Evolutionary conservation across 2,113 vertebrate species (phyloP).

Genomic region (Mystacornis crossleyi): DNA sequence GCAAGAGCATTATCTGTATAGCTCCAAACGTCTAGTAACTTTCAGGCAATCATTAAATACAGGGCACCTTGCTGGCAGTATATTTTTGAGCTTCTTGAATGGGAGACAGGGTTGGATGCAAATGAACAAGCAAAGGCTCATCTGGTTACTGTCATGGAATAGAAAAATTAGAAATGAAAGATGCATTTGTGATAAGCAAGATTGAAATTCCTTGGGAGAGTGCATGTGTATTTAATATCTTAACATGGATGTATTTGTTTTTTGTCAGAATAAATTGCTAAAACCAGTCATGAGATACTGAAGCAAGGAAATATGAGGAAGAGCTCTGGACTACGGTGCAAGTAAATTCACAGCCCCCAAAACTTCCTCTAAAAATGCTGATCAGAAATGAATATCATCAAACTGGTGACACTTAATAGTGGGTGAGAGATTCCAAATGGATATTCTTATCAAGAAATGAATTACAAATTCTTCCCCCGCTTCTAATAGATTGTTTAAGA

Average conservation of each 20-base stretch:
- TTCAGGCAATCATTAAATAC: not conserved
- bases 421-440: not conserved
- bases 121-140: not conserved
- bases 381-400: not conserved
- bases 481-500: not conserved
- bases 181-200: slow-evolving; percentile 44
- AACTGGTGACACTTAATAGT: not conserved
- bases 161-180: slow-evolving; percentile 25
- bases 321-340: not conserved
- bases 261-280: slow-evolving; percentile 42
- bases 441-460: slow-evolving; percentile 30
- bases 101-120: not conserved
- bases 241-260: not conserved
- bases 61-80: not conserved
- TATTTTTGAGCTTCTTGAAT: not conserved
- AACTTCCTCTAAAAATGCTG: not conserved
- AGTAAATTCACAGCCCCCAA: not conserved
- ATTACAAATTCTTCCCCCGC: not conserved
- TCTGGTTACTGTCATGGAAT: not conserved
- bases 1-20: not conserved
- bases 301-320: not conserved
- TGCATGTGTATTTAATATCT: not conserved
- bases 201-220: slow-evolving; percentile 27
- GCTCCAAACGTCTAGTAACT: not conserved
- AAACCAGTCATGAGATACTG: not conserved